These are phyloP conservation scores for Drosophila kanekoi DNA, from an alignment of 2,888 invertebrate genomes.

Conservation along the genomic window DNA sequence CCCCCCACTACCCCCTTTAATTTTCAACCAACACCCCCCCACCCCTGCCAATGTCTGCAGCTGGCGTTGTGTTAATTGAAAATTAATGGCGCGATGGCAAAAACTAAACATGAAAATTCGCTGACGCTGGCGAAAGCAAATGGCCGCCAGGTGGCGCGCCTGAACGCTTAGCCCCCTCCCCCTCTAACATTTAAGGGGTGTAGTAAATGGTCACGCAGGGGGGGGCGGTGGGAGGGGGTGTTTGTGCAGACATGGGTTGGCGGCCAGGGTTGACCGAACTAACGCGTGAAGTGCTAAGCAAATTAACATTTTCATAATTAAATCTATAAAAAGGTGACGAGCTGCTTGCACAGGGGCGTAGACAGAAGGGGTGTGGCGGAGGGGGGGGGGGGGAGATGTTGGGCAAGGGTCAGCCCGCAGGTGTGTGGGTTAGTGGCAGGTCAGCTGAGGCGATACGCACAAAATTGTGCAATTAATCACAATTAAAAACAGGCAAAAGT, in stretches of 20 bases:
- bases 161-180: no score
- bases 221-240: constrained; percentile 1
- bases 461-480: constrained; percentile 61
- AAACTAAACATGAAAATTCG: constrained; percentile 77
- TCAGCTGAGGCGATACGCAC: constrained; percentile 13
- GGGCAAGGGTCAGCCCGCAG: neutral
- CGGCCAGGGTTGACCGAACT: constrained; percentile 21
- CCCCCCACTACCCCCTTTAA: neutral
- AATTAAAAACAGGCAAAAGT: constrained; percentile 55
- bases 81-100: constrained; percentile 78
- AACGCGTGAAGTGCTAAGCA: constrained; percentile 71
- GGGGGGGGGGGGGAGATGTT: neutral
- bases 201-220: no score
- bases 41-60: constrained; percentile 49
- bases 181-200: no score
- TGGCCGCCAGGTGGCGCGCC: constrained; percentile 66
- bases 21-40: neutral
- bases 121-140: constrained; percentile 51
- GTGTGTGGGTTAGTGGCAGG: neutral
- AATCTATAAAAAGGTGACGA: constrained; percentile 58
- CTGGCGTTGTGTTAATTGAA: constrained; percentile 78
- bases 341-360: constrained; percentile 5
- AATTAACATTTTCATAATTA: constrained; percentile 78
- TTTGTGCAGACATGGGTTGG: neutral
- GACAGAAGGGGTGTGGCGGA: neutral